A percentile compares a stretch with the other conserved stretches of the same genome.
Evolutionary conservation across 2,113 vertebrate species (phyloP).

Genomic region (Tenrec ecaudatus): DNA sequence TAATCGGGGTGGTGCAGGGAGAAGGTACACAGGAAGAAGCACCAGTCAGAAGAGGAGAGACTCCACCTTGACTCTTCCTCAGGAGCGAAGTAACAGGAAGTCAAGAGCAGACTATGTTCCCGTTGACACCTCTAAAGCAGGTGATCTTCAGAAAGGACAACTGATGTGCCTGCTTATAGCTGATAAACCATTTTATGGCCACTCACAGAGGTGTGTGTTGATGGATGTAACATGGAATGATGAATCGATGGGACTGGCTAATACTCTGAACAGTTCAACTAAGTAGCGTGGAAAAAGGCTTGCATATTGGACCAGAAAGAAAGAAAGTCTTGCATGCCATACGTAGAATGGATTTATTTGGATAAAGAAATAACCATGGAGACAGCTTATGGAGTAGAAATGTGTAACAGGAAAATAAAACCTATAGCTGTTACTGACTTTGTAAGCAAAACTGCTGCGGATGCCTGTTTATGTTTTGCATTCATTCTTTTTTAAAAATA

Average conservation of each 20-base stretch:
- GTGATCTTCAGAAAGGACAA: background rate
- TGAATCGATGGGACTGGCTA: background rate
- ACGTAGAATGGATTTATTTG: background rate
- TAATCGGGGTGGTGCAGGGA: background rate
- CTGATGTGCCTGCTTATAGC: background rate
- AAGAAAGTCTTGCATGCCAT: background rate
- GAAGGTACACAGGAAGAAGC: background rate
- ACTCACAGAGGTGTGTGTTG: slow-evolving; percentile 18
- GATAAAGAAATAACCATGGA: background rate
- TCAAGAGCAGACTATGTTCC: background rate
- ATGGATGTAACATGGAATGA: background rate
- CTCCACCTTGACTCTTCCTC: background rate
- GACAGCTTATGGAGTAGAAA: background rate
- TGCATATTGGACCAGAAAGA: background rate
- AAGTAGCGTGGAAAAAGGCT: background rate
- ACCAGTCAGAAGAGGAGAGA: background rate
- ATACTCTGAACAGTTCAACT: background rate
- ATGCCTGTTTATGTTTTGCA: background rate
- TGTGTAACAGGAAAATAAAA: background rate
- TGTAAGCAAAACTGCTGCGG: background rate
- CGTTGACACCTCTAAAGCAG: background rate
- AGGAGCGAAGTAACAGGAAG: background rate
- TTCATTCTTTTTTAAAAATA: background rate
- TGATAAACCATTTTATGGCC: background rate
- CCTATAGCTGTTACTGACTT: background rate